A percentile compares a stretch with the other conserved stretches of the same genome.
Conservation (phyloP, 2,888 invertebrate genomes). For the Drosophila fungiperda region DNA sequence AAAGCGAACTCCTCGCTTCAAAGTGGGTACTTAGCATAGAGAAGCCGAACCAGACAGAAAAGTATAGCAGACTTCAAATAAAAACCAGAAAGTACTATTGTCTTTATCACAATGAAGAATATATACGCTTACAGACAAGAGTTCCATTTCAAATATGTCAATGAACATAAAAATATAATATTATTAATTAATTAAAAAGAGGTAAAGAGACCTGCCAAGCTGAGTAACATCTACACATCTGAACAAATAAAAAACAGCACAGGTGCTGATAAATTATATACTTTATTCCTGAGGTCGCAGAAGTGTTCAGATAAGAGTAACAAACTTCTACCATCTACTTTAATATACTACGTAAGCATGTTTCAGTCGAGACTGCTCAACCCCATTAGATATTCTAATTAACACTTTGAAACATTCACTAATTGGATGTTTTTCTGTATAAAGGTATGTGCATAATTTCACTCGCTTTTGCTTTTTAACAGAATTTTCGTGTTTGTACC, state of each 20-base stretch:
- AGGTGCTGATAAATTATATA: background rate
- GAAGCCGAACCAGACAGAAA: slow-evolving; percentile 6
- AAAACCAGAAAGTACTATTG: slow-evolving; percentile 13
- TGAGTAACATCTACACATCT: background rate
- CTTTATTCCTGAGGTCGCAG: background rate
- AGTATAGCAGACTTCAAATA: slow-evolving; percentile 30
- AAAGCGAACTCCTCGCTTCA: slow-evolving; percentile 49
- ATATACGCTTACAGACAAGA: background rate
- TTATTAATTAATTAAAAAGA: background rate
- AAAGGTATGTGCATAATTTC: background rate
- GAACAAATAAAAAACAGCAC: background rate
- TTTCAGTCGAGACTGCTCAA: background rate
- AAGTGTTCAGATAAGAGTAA: background rate
- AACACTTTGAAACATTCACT: background rate
- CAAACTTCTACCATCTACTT: background rate
- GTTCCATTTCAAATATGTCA: background rate
- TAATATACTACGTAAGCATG: background rate
- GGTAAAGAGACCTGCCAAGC: too few relatives aligned
- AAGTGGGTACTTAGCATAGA: slow-evolving; percentile 32
- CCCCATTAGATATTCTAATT: background rate
- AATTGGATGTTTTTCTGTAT: background rate
- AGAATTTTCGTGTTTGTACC: background rate
- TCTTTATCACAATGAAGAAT: background rate
- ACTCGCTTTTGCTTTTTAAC: background rate
- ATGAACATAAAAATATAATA: background rate